A percentile compares a stretch with the other conserved stretches of the same genome.
Conservation (phyloP, 2,888 invertebrate species). For the Seladonia tumulorum region DNA sequence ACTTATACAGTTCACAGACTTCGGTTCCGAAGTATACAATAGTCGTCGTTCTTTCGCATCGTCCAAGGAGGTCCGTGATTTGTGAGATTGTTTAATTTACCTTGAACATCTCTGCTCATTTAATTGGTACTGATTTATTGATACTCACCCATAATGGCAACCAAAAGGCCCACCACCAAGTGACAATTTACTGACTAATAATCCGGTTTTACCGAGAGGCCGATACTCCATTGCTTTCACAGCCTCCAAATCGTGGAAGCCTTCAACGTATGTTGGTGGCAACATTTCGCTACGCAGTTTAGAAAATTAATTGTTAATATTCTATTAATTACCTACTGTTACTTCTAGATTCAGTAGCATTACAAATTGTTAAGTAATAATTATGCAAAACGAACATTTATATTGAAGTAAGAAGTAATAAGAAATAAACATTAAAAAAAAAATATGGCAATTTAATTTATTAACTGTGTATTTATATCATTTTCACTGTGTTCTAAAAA, state of each 20-base stretch:
- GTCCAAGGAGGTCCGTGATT: neutral
- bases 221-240: slow-evolving; percentile 90
- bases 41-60: neutral
- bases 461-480: neutral
- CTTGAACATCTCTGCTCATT: neutral
- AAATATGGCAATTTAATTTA: neutral
- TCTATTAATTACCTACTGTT: neutral
- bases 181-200: slow-evolving; percentile 89
- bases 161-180: slow-evolving; percentile 92
- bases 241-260: slow-evolving; percentile 87
- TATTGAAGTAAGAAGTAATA: neutral
- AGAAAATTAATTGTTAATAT: neutral
- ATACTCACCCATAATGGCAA: slow-evolving; percentile 89
- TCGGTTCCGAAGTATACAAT: no score
- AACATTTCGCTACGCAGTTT: slow-evolving; percentile 72
- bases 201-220: slow-evolving; percentile 89
- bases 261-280: slow-evolving; percentile 88
- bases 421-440: neutral
- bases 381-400: neutral
- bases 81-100: neutral
- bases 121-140: neutral
- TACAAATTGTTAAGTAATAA: no score
- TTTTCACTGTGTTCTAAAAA: no score
- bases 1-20: neutral
- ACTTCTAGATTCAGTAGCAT: no score